A percentile compares a stretch with the other conserved stretches of the same genome.
Evolutionary conservation across 2,888 invertebrate genomes (phyloP).

Genomic region (Xylota segnis): DNA sequence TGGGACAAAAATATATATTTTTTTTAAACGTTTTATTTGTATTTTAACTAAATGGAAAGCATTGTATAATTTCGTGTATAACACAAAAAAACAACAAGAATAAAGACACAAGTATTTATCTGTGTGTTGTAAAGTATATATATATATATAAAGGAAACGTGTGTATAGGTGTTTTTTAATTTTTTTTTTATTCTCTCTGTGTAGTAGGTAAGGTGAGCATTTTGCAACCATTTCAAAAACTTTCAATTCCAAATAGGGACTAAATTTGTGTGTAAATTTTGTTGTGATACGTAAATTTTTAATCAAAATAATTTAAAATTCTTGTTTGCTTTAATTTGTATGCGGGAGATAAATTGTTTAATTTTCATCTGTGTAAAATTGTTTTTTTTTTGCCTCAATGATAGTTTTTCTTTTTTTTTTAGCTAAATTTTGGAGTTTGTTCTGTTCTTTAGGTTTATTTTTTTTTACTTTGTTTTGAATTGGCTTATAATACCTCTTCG

Average conservation of each 20-base stretch:
- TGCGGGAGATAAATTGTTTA: slow-evolving; percentile 34
- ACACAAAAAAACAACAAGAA: slow-evolving; percentile 41
- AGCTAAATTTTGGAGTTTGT: slow-evolving; percentile 59
- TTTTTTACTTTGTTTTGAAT: slow-evolving; percentile 66
- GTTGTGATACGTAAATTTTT: slow-evolving; percentile 21
- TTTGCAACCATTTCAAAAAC: slow-evolving; percentile 32
- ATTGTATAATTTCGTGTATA: slow-evolving; percentile 43
- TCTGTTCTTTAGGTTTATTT: slow-evolving; percentile 63
- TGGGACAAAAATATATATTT: slow-evolving; percentile 51
- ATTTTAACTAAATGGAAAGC: slow-evolving; percentile 48
- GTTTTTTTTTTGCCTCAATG: slow-evolving; percentile 67
- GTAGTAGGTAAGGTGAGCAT: slow-evolving; percentile 33
- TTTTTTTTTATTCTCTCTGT: slow-evolving; percentile 19
- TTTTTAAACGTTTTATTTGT: slow-evolving; percentile 19
- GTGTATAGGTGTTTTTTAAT: slow-evolving; percentile 30
- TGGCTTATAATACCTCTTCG: slow-evolving; percentile 90
- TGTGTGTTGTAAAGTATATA: slow-evolving; percentile 23
- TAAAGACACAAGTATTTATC: slow-evolving; percentile 44
- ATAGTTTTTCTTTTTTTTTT: slow-evolving; percentile 51
- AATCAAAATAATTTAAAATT: slow-evolving; percentile 36
- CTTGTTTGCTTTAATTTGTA: slow-evolving; percentile 22
- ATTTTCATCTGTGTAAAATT: slow-evolving; percentile 43
- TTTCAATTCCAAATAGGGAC: slow-evolving; percentile 34
- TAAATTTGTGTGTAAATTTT: slow-evolving; percentile 31
- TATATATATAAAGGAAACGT: slow-evolving; percentile 15